Base-by-base conservation (phyloP, 2,888 invertebrate species). In the Digitonthophagus gazella region DNA sequence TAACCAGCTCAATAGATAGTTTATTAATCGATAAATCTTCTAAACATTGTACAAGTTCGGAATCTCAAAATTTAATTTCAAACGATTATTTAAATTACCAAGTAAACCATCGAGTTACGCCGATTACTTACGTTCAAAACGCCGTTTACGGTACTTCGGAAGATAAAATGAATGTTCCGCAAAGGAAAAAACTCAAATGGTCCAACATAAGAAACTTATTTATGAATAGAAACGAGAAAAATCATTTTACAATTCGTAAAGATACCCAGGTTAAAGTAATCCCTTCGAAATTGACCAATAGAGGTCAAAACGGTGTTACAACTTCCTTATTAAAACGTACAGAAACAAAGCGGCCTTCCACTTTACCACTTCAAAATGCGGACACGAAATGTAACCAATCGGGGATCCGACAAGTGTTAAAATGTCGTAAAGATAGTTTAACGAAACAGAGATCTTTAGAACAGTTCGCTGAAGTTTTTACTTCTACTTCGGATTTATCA, bases 381-480 rank as follows among this genome's bases (percentile, higher is more conserved):
- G 71, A 70, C 64, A 71, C 69, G 58, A 67, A 74, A 70, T 73
- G 70, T 58, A 77, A 75, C 67, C 75, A 72, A 16, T 78, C 79
- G 71, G 83, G 83, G 68, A 80, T 81, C 72, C 80, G 81, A 69
- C 84, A 80, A 77, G 79, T 80, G 72, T 75, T 79, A 72, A 81
- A 76, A 76, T 78, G 77, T 70, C 78, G 77, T 71, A 83, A 80
- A 74, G 82, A 83, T 72, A 82, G 81, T 76, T 71, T 85, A 75
- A 78, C 83, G 0, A 83, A 91, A 0, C 92, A 92, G 77, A 89
- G 89, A 69, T 92, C 92, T 0, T 81, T 93, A 28, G 93, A 93
- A 75, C 90, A 91, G 65, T 92, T 93, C 66, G 89, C 89, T 67
- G 91, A 92, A 76, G 88, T 93, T 2, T 93, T 93, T 75, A 87